Percentiles rank a stretch among this genome's conserved stretches.
These are phyloP conservation scores for Betta splendens DNA, from an alignment of 2,797 vertebrate species.

Conservation along the genomic window DNA sequence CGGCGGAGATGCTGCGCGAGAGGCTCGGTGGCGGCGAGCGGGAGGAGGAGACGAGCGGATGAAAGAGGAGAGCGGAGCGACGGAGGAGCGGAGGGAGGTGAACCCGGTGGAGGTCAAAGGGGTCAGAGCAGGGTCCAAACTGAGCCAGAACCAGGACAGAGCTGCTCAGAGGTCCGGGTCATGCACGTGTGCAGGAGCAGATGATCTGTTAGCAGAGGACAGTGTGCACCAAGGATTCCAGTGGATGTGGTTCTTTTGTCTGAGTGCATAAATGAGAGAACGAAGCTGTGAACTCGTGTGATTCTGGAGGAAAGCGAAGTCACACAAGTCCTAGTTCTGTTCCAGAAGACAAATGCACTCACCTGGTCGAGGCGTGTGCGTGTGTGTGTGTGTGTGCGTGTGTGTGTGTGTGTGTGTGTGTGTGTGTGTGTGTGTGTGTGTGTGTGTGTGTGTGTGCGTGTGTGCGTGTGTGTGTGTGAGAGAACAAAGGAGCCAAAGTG, in stretches of 20 bases:
- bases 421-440: conserved; percentile 10
- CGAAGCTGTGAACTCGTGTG: conserved; percentile 18
- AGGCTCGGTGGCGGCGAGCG: conserved; percentile 46
- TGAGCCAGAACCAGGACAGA: not conserved
- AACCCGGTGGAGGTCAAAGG: not conserved
- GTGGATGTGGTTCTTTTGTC: too few relatives aligned
- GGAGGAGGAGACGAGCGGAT: conserved; percentile 54
- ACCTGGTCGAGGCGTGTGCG: conserved; percentile 19
- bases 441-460: not conserved
- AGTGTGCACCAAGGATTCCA: too few relatives aligned
- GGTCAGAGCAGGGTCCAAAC: not conserved
- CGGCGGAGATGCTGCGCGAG: conserved; percentile 61
- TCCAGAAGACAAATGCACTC: conserved; percentile 49
- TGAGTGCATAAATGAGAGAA: not conserved
- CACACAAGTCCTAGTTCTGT: conserved; percentile 52
- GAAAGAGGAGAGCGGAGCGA: conserved; percentile 48
- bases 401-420: conserved; percentile 13
- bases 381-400: conserved; percentile 13
- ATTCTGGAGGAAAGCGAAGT: conserved; percentile 22
- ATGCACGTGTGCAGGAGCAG: too few relatives aligned
- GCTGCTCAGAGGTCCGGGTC: conserved; percentile 1
- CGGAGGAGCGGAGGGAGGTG: conserved; percentile 33
- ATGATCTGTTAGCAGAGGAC: too few relatives aligned
- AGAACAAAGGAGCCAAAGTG: conserved; percentile 31
- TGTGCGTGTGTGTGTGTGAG: conserved; percentile 10